These are phyloP conservation scores for Isoperla grammatica DNA, from an alignment of 2,888 invertebrate species.

Conservation along the genomic window DNA sequence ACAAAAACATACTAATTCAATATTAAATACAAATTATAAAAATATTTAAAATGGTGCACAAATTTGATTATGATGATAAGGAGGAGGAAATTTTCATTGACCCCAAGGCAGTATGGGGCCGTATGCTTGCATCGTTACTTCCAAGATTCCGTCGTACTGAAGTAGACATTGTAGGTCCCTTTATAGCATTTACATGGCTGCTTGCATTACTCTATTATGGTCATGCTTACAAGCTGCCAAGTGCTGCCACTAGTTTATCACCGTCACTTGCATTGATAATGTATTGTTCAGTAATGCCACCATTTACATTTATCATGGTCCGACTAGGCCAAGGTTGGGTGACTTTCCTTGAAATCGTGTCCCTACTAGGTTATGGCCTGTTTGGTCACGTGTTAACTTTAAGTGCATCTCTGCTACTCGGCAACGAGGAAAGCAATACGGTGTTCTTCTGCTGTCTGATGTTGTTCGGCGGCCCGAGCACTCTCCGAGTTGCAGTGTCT, in stretches of 20 bases:
- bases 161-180: slow-evolving; percentile 46
- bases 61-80: too few relatives aligned
- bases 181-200: slow-evolving; percentile 42
- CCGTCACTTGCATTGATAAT: slow-evolving; percentile 40
- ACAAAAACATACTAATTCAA: too few relatives aligned
- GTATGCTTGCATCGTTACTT: slow-evolving; percentile 44
- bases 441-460: slow-evolving; percentile 46
- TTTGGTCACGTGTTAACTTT: slow-evolving; percentile 48
- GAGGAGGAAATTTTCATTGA: too few relatives aligned
- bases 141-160: slow-evolving; percentile 40
- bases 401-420: slow-evolving; percentile 42
- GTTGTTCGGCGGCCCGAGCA: slow-evolving; percentile 46
- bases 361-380: slow-evolving; percentile 46
- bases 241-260: slow-evolving; percentile 35
- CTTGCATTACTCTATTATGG: slow-evolving; percentile 42
- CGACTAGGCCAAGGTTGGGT: slow-evolving; percentile 40
- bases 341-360: slow-evolving; percentile 42
- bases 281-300: slow-evolving; percentile 41
- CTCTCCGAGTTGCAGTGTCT: slow-evolving; percentile 45
- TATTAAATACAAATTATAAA: too few relatives aligned
- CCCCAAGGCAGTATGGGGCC: slow-evolving; percentile 34
- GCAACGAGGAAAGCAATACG: slow-evolving; percentile 43
- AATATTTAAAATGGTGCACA: too few relatives aligned
- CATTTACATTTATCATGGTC: slow-evolving; percentile 40
- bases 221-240: slow-evolving; percentile 39